A percentile compares a stretch with the other conserved stretches of the same genome.
Evolutionary conservation across 2,888 invertebrate species (phyloP).

Genomic region (Glomeris marginata): DNA sequence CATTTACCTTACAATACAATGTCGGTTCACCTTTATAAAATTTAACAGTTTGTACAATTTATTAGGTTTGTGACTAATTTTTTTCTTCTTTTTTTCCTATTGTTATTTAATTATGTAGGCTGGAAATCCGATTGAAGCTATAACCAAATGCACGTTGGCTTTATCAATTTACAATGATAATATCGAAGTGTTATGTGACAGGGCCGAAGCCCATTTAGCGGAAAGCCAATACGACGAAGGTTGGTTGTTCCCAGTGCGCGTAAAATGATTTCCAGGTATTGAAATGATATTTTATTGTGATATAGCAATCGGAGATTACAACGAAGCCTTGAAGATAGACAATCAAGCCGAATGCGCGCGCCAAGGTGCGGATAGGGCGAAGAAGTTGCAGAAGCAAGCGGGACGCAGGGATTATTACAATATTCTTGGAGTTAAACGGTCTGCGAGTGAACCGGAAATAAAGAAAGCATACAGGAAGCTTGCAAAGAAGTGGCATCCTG

Average conservation of each 20-base stretch:
- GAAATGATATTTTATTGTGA: conserved; percentile 18
- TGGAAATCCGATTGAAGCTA: conserved; percentile 53
- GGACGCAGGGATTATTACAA: conserved; percentile 95
- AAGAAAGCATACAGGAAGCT: conserved; percentile 90
- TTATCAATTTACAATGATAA: conserved; percentile 53
- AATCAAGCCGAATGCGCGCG: conserved; percentile 62
- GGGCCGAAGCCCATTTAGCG: conserved; percentile 77
- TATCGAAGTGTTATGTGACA: conserved; percentile 66
- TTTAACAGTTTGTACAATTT: too few species aligned
- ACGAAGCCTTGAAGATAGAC: conserved; percentile 70
- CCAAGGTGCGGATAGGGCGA: conserved; percentile 74
- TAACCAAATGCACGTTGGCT: conserved; percentile 62
- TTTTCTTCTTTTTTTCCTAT: too few species aligned
- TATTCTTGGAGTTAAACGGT: conserved; percentile 78
- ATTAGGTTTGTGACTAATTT: too few species aligned
- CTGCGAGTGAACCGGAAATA: conserved; percentile 83
- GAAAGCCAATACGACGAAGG: conserved; percentile 84
- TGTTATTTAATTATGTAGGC: too few species aligned
- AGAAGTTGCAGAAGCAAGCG: conserved; percentile 81
- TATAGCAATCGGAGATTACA: conserved; percentile 72
- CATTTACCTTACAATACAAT: too few species aligned
- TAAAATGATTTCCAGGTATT: conserved; percentile 5
- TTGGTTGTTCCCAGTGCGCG: conserved; percentile 20
- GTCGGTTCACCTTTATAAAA: too few species aligned
- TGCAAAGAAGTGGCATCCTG: conserved; percentile 98